A percentile compares a stretch with the other conserved stretches of the same genome.
Evolutionary conservation across 1,140 invertebrate species (phyloP).

Genomic region (Aplysia californica): DNA sequence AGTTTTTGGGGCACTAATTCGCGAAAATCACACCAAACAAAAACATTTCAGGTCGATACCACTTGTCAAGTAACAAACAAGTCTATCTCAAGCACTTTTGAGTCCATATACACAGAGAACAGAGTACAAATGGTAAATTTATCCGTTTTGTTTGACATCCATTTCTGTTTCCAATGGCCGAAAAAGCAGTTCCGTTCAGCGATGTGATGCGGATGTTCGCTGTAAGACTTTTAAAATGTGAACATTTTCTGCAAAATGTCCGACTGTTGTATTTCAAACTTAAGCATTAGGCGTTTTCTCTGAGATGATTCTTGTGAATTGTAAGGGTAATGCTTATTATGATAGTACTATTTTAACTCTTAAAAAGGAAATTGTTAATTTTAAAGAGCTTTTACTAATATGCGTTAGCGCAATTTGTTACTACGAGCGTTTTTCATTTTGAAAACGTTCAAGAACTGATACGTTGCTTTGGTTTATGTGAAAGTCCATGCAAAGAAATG

Average conservation of each 20-base stretch:
- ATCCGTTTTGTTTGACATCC: slow-evolving; percentile 29
- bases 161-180: slow-evolving; percentile 35
- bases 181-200: slow-evolving; percentile 31
- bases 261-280: neutral
- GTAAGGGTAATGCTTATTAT: neutral
- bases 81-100: neutral
- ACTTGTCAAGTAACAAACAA: too few relatives aligned
- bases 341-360: slow-evolving; percentile 1
- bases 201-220: slow-evolving; percentile 21
- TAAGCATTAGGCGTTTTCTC: neutral
- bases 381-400: neutral
- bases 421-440: too few relatives aligned
- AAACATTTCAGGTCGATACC: too few relatives aligned
- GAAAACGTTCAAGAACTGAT: too few relatives aligned
- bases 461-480: slow-evolving; percentile 7
- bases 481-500: neutral
- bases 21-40: too few relatives aligned
- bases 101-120: neutral
- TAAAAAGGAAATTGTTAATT: neutral
- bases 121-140: slow-evolving; percentile 18
- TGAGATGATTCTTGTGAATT: too few relatives aligned
- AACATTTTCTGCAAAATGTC: neutral
- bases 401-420: too few relatives aligned
- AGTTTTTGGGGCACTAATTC: too few relatives aligned
- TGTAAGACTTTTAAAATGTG: slow-evolving; percentile 6